Conservation (phyloP, 2,113 vertebrate species). For the Pycnonotus jocosus region DNA sequence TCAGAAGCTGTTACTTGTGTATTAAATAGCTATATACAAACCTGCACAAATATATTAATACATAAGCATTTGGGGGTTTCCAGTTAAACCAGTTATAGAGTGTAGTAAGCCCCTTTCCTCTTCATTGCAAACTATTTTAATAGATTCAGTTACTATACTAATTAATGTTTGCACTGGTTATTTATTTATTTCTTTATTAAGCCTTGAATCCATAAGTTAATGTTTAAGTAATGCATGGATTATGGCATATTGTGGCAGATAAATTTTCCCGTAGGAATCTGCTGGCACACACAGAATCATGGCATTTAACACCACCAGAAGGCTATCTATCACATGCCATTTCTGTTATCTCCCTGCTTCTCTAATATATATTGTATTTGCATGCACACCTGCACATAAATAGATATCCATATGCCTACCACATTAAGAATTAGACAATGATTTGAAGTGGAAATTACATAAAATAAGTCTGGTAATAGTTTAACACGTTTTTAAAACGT, state of each 20-base stretch:
- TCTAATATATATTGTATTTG: background rate
- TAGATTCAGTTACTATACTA: background rate
- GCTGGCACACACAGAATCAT: background rate
- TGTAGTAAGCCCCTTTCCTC: background rate
- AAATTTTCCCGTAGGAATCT: background rate
- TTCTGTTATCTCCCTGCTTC: background rate
- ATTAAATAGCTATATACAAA: background rate
- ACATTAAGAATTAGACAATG: background rate
- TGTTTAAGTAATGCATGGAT: background rate
- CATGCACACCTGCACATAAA: conserved; percentile 58
- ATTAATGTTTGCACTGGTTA: background rate
- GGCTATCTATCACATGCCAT: background rate
- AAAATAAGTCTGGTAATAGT: background rate
- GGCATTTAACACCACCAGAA: background rate
- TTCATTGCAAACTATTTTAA: background rate
- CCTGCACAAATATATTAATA: background rate
- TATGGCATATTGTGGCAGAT: background rate
- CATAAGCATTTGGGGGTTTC: background rate
- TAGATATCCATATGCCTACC: background rate
- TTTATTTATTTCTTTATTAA: conserved; percentile 9
- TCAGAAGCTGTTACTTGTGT: background rate
- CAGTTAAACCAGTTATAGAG: background rate
- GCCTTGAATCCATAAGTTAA: background rate
- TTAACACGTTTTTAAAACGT: background rate
- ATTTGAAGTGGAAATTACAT: background rate